phyloP scores from a whole-genome alignment of 1,140 invertebrate genomes.

The Lutraria rhynchaena region DNA sequence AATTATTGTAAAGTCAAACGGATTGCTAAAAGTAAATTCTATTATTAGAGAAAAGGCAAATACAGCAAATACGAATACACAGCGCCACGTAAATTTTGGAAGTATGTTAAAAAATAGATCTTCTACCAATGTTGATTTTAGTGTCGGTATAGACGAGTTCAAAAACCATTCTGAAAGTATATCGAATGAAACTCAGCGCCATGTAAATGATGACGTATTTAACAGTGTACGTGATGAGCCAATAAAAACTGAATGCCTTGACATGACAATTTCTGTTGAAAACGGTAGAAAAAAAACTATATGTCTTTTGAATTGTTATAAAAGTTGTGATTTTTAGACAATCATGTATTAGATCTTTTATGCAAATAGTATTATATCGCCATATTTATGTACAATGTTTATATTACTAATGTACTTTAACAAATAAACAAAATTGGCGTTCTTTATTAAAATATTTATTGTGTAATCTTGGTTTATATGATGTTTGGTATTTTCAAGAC shows the following conservation, averaged over 20 bases:
- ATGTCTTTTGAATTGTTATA: neutral
- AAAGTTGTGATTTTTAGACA: neutral
- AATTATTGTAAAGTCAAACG: neutral
- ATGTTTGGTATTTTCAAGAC: too few species aligned
- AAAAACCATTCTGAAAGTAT: too few species aligned
- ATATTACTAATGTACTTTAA: constrained; percentile 13
- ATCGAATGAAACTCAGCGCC: neutral
- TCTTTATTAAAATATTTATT: too few species aligned
- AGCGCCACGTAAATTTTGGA: neutral
- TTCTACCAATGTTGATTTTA: neutral
- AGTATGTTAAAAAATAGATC: neutral
- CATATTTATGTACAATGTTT: too few species aligned
- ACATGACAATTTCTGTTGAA: neutral
- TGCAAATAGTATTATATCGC: too few species aligned
- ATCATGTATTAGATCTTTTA: neutral
- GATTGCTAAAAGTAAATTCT: neutral
- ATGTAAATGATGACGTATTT: neutral
- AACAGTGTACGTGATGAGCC: neutral
- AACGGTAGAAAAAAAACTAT: neutral
- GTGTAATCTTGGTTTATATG: too few species aligned
- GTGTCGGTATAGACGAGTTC: neutral
- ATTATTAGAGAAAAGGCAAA: neutral
- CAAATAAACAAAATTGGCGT: too few species aligned
- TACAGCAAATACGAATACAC: neutral
- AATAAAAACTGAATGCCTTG: constrained; percentile 6